Evolutionary conservation across 2,113 vertebrate genomes (phyloP).

Genomic region (Poecilia latipinna): DNA sequence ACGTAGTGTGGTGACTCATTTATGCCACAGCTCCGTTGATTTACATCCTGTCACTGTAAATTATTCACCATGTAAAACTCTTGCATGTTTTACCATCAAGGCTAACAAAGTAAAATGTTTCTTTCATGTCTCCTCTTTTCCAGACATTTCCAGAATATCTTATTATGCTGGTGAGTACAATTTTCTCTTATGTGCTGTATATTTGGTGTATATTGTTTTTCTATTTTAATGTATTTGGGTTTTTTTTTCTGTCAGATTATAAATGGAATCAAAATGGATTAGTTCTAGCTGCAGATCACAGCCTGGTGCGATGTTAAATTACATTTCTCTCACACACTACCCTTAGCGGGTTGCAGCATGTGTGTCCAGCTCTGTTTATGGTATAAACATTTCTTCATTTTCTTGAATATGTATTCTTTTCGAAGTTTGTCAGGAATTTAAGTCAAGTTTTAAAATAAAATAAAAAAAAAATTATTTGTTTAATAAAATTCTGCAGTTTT

Average conservation of each 20-base stretch:
- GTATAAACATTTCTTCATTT: neutral
- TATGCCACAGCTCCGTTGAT: neutral
- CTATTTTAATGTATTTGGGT: neutral
- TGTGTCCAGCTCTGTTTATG: neutral
- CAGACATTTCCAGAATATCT: constrained; percentile 89
- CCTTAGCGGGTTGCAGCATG: neutral
- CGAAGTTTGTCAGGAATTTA: neutral
- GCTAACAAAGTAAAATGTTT: constrained; percentile 18
- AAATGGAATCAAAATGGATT: neutral
- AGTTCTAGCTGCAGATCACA: neutral
- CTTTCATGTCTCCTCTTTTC: constrained; percentile 55
- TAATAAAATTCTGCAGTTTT: no score
- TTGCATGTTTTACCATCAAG: neutral
- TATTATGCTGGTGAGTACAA: constrained; percentile 85
- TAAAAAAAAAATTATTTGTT: no score
- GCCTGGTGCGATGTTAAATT: neutral
- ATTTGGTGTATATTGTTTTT: neutral
- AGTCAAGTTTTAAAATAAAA: no score
- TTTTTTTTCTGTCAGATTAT: neutral
- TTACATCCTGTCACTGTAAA: neutral
- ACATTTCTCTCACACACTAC: neutral
- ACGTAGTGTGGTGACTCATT: neutral
- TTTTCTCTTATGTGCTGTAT: neutral
- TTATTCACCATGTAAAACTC: neutral
- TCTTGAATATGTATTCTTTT: neutral